Percentiles rank a stretch among this genome's conserved stretches.
phyloP scores from a whole-genome alignment of 2,113 vertebrate species.

The Poeciliopsis prolifica region DNA sequence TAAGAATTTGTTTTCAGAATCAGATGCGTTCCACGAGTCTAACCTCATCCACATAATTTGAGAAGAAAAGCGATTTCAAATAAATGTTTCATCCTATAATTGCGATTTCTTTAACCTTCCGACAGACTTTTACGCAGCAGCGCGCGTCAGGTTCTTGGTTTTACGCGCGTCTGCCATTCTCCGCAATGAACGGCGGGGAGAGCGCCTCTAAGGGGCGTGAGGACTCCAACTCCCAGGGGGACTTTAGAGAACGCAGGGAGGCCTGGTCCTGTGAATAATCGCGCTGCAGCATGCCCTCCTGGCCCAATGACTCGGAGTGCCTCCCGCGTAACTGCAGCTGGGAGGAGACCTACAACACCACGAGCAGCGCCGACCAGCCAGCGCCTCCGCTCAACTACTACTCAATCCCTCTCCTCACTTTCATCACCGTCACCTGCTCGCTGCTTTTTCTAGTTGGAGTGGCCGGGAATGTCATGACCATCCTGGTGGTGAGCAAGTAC shows the following conservation, averaged over 20 bases:
- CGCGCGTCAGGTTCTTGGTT: conserved; percentile 11
- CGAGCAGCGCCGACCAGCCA: conserved; percentile 27
- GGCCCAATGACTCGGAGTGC: conserved; percentile 72
- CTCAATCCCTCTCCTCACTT: conserved; percentile 87
- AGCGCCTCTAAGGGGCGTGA: conserved; percentile 23
- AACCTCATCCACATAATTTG: neutral
- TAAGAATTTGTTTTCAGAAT: neutral
- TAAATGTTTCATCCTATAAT: neutral
- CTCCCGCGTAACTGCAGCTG: conserved; percentile 78
- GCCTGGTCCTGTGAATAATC: conserved; percentile 51
- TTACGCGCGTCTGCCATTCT: conserved; percentile 43
- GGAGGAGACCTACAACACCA: conserved; percentile 66
- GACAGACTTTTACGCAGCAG: neutral
- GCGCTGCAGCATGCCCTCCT: conserved; percentile 82
- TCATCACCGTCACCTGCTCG: conserved; percentile 86
- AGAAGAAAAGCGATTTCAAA: neutral
- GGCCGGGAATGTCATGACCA: conserved; percentile 91
- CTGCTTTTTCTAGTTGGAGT: conserved; percentile 89
- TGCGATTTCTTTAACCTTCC: neutral
- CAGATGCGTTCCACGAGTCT: neutral
- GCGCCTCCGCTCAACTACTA: conserved; percentile 80
- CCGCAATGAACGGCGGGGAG: conserved; percentile 40
- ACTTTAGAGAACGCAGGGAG: conserved; percentile 44
- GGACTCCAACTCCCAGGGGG: conserved; percentile 45
- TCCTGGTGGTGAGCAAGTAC: conserved; percentile 91